These are phyloP conservation scores for Papilio glaucus DNA, from an alignment of 1,140 invertebrate genomes.

Conservation along the genomic window DNA sequence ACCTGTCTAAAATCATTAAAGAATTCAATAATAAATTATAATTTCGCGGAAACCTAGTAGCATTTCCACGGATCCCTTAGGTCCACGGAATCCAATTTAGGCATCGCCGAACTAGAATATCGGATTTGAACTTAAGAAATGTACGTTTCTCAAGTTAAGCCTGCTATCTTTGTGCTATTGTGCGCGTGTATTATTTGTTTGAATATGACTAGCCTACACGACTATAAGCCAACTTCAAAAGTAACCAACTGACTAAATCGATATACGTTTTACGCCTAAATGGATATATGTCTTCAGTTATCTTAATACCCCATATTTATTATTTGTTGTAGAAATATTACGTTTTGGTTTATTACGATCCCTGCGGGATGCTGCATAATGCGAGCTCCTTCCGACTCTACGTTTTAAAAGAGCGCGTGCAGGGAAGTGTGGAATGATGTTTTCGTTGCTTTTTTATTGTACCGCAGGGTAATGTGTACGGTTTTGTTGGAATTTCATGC, in stretches of 20 bases:
- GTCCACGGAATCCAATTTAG: no score
- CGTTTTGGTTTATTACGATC: conserved; percentile 23
- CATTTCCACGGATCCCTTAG: no score
- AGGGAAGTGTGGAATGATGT: conserved; percentile 36
- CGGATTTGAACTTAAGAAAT: no score
- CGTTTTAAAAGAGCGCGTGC: conserved; percentile 18
- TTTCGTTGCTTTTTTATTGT: conserved; percentile 43
- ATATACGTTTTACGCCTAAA: neutral
- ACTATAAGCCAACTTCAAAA: neutral
- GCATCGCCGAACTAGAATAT: no score
- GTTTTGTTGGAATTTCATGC: conserved; percentile 38
- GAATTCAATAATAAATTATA: no score
- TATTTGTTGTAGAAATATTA: conserved; percentile 26
- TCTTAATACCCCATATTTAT: conserved; percentile 24
- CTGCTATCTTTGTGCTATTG: no score
- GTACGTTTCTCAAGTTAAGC: no score
- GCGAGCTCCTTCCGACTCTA: conserved; percentile 16
- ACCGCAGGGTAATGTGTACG: conserved; percentile 38
- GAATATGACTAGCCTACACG: no score
- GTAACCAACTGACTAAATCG: neutral
- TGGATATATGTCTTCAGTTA: conserved; percentile 8
- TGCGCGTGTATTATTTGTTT: no score
- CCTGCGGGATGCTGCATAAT: conserved; percentile 4
- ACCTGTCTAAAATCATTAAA: no score
- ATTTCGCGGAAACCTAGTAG: no score